phyloP scores from a whole-genome alignment of 2,888 invertebrate genomes.

The Netelia fuscicornis region DNA sequence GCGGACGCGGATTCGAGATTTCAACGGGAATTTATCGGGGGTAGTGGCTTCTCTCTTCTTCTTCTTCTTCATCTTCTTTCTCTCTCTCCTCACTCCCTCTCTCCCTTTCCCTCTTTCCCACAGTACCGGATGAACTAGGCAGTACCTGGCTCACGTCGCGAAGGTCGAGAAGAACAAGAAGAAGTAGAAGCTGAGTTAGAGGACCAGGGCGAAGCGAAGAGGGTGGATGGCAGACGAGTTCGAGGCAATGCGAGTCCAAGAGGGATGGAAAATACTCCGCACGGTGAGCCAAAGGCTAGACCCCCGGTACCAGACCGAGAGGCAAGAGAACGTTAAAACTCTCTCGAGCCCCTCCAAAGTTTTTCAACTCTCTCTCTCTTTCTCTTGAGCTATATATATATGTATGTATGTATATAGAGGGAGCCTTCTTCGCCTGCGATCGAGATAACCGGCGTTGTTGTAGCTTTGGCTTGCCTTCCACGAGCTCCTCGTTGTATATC shows the following conservation, averaged over 20 bases:
- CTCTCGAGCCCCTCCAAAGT: slow-evolving; percentile 50
- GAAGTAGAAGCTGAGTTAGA: slow-evolving; percentile 44
- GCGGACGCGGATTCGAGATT: slow-evolving; percentile 70
- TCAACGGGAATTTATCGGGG: slow-evolving; percentile 71
- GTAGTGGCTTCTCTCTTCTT: slow-evolving; percentile 16
- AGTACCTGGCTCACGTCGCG: slow-evolving; percentile 51
- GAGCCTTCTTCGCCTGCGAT: slow-evolving; percentile 52
- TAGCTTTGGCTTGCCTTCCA: slow-evolving; percentile 45
- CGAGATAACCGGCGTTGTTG: slow-evolving; percentile 63
- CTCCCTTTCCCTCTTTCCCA: slow-evolving; percentile 20
- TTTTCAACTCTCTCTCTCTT: slow-evolving; percentile 51
- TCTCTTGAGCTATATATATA: not conserved
- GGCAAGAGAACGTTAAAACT: slow-evolving; percentile 60
- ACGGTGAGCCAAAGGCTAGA: slow-evolving; percentile 40
- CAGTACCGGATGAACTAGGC: slow-evolving; percentile 59
- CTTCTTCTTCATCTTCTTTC: slow-evolving; percentile 15
- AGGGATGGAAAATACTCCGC: slow-evolving; percentile 27
- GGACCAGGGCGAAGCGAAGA: slow-evolving; percentile 18
- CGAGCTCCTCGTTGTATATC: slow-evolving; percentile 53
- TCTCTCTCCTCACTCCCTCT: slow-evolving; percentile 5
- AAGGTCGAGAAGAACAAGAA: slow-evolving; percentile 48
- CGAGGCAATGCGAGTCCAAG: not conserved
- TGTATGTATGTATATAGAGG: not conserved
- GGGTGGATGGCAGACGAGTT: slow-evolving; percentile 20
- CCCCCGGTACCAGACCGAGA: slow-evolving; percentile 10